phyloP scores from a whole-genome alignment of 2,113 vertebrate genomes.

The Pomatorhinus ruficollis region DNA sequence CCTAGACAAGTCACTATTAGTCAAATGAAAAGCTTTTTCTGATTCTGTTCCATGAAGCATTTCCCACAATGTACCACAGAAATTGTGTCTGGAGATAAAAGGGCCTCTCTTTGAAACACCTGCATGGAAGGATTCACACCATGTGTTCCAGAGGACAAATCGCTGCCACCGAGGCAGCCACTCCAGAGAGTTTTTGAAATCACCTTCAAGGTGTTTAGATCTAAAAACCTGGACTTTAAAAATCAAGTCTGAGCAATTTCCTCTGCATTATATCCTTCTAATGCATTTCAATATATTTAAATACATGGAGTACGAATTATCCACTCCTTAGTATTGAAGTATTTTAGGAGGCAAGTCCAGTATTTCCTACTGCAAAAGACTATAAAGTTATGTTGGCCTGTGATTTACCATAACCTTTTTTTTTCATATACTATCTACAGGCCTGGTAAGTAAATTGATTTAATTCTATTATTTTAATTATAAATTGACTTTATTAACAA shows the following conservation, averaged over 20 bases:
- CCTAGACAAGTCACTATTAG: conserved; percentile 17
- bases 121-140: not conserved
- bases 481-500: not conserved
- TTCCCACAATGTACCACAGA: not conserved
- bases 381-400: not conserved
- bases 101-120: not conserved
- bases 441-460: not conserved
- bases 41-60: conserved; percentile 22
- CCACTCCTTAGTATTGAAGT: not conserved
- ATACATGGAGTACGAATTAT: not conserved
- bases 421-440: not conserved
- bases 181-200: not conserved
- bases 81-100: not conserved
- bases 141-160: not conserved
- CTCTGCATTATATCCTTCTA: not conserved
- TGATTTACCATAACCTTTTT: not conserved
- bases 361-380: not conserved
- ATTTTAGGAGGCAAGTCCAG: not conserved
- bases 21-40: conserved; percentile 33
- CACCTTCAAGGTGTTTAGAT: not conserved
- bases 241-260: not conserved
- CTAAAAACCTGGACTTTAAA: not conserved
- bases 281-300: not conserved
- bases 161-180: not conserved
- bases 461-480: not conserved